Evolutionary conservation across 2,113 vertebrate genomes (phyloP), one percentile per base, ranked within the genome.

Genomic region (Cyphomyrus plagiostoma): DNA sequence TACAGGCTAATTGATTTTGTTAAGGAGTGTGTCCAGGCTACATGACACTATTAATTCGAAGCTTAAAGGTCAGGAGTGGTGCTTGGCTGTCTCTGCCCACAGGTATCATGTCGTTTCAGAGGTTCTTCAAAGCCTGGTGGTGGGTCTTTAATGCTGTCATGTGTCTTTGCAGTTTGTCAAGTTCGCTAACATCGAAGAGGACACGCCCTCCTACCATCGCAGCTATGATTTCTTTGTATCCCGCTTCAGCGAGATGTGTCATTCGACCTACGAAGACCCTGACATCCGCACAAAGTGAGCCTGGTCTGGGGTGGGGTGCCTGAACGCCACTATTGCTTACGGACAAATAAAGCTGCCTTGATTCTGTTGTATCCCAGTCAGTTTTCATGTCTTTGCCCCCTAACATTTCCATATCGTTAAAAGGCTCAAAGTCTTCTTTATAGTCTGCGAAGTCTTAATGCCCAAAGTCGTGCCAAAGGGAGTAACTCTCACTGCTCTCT

Each of bases 141-240:
- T 35, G 50, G 30, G 30, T 13, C 70, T 89, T 52, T 74, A 70
- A 49, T 17, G n/a, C 11, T 4, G 23, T 56, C 45, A 50, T 19
- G 50, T 90, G 23, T 4, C 19, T 88, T 88, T n/a, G 53, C 90
- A 99, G 98, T 99, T 99, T 83, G 98, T 99, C 89, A 99, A 99
- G 94, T 99, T 99, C 91, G 98, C 98, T 92, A 99, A 99, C 94
- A 99, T 99, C 0, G 98, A 99, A 89, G 98, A 99, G 92, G 98
- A 99, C 93, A 99, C 98, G 0, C 97, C 98, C 0, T 99, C 98
- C 0, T 99, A 99, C 35, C 98, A 99, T 90, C 96, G 98, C 88
- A 99, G 98, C 93, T 99, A 99, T 0, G 98, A 99, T 93, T 99
- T 99, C 95, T 99, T 99, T 0, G 98, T 99, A 88, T 99, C 98